These are phyloP conservation scores for Xiphophorus birchmanni DNA, from an alignment of 2,797 vertebrate genomes.

Conservation along the genomic window DNA sequence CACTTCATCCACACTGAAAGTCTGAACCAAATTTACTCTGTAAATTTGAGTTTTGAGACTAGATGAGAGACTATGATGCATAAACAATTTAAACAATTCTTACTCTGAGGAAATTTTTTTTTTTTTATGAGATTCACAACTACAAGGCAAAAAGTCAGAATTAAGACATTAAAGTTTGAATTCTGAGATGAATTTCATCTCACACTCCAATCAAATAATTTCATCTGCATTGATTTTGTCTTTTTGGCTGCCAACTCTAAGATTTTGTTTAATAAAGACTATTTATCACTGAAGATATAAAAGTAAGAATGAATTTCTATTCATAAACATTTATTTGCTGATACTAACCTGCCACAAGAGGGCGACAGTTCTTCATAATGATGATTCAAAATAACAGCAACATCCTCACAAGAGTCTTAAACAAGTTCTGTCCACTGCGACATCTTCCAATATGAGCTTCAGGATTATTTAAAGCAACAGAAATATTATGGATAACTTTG, in stretches of 20 bases:
- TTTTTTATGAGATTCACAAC: too few species aligned
- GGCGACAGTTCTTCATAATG: slow-evolving; percentile 15
- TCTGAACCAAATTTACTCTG: too few species aligned
- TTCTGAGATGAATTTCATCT: background rate
- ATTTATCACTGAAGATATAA: background rate
- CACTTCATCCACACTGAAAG: too few species aligned
- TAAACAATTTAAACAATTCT: background rate
- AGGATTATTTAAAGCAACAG: background rate
- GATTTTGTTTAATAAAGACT: background rate
- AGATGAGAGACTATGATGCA: background rate
- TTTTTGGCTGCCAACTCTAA: background rate
- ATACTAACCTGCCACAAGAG: slow-evolving; percentile 47
- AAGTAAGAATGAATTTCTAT: too few species aligned
- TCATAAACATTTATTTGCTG: background rate
- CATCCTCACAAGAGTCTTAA: background rate
- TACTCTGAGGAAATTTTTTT: background rate
- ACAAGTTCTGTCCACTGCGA: background rate
- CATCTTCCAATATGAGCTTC: background rate
- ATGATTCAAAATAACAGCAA: background rate
- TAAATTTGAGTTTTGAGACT: background rate
- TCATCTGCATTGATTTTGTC: background rate
- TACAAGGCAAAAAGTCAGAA: too few species aligned
- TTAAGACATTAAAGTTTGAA: background rate
- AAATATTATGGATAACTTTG: background rate
- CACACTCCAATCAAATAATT: background rate